Evolutionary conservation across 1,140 invertebrate genomes (phyloP).

Genomic region (Papilio xuthus): DNA sequence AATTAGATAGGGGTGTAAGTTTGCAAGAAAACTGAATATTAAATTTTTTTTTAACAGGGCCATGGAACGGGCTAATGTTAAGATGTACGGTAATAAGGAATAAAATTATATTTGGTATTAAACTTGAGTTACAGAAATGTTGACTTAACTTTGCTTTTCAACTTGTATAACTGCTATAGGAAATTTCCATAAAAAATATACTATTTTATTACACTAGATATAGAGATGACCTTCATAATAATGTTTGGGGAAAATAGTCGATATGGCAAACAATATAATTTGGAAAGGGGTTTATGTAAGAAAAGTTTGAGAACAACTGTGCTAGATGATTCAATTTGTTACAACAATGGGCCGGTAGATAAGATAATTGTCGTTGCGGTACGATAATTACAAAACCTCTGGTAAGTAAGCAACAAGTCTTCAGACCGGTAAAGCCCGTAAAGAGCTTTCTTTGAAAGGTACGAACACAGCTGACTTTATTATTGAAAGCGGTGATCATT

Average conservation of each 20-base stretch:
- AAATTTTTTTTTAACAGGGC: too few relatives aligned
- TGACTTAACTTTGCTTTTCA: neutral
- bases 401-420: slow-evolving; percentile 46
- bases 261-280: neutral
- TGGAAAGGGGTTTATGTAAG: neutral
- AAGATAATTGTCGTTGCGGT: slow-evolving; percentile 55
- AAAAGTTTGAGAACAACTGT: neutral
- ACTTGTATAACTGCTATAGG: neutral
- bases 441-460: slow-evolving; percentile 75
- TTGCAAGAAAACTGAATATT: too few relatives aligned
- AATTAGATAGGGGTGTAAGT: too few relatives aligned
- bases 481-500: slow-evolving; percentile 77
- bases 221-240: too few relatives aligned
- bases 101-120: too few relatives aligned
- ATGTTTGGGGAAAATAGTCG: neutral
- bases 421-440: slow-evolving; percentile 64
- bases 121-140: too few relatives aligned
- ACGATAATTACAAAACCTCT: slow-evolving; percentile 67
- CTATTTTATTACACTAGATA: neutral
- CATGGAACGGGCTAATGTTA: too few relatives aligned
- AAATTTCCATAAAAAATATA: neutral
- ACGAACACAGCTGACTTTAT: slow-evolving; percentile 75
- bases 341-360: slow-evolving; percentile 54
- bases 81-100: too few relatives aligned
- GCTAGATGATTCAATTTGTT: slow-evolving; percentile 61